Conservation (phyloP, 1,140 invertebrate species). For the Drosophila persimilis region DNA sequence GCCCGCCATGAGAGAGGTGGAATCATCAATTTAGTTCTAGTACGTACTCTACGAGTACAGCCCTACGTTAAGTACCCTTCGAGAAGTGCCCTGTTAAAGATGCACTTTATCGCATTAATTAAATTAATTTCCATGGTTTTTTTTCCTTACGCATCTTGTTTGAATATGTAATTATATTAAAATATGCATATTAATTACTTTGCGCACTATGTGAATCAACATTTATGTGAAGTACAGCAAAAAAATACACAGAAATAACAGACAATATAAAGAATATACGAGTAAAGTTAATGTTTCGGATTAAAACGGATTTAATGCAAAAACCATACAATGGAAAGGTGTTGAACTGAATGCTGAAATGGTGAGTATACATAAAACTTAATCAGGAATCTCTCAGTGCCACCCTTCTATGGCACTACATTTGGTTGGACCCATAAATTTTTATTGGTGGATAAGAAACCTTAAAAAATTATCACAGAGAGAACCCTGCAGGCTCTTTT, state of each 20-base stretch:
- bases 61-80: conserved; percentile 21
- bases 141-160: conserved; percentile 4
- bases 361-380: no score
- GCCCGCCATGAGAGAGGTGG: conserved; percentile 18
- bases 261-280: conserved; percentile 14
- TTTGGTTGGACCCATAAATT: no score
- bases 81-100: conserved; percentile 38
- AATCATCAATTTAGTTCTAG: conserved; percentile 15
- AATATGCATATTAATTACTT: conserved; percentile 40
- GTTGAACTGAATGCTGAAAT: not conserved
- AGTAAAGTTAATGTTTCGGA: conserved; percentile 21
- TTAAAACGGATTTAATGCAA: conserved; percentile 15
- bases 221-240: not conserved
- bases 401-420: no score
- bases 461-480: no score
- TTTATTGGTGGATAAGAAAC: no score
- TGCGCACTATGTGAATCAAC: not conserved
- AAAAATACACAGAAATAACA: conserved; percentile 4
- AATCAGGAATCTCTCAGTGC: no score
- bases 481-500: no score
- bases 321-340: not conserved
- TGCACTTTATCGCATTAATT: conserved; percentile 42
- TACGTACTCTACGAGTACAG: no score
- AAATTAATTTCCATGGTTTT: conserved; percentile 37
- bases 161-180: conserved; percentile 27